These are phyloP conservation scores for Epizoanthus ramosus DNA, from an alignment of 92 coral and sea anemone genomes.

Conservation along the genomic window DNA sequence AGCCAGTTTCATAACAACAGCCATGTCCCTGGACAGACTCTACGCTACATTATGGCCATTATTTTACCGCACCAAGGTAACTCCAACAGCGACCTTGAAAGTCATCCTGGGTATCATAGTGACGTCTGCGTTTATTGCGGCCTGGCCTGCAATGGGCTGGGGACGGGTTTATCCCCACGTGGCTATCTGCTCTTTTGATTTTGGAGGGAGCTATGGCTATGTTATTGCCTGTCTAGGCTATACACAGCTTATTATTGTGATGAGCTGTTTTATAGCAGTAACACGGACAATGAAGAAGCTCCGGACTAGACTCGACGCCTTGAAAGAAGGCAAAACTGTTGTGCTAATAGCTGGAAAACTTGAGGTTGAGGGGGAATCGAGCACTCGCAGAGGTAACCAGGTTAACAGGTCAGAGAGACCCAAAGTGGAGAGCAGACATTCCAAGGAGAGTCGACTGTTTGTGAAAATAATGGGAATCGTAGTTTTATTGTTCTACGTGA, in stretches of 20 bases:
- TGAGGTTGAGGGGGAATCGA: slow-evolving; percentile 13
- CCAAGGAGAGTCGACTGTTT: slow-evolving; percentile 61
- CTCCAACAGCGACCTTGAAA: slow-evolving; percentile 6
- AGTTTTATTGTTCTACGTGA: slow-evolving; percentile 56
- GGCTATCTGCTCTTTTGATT: slow-evolving; percentile 61
- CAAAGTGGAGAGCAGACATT: slow-evolving; percentile 15
- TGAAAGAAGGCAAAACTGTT: slow-evolving; percentile 42
- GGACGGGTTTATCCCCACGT: slow-evolving; percentile 49
- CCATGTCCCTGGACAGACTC: slow-evolving; percentile 53
- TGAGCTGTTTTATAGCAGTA: slow-evolving; percentile 54
- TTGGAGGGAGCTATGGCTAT: slow-evolving; percentile 53
- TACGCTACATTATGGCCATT: slow-evolving; percentile 48
- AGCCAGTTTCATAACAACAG: slow-evolving; percentile 52
- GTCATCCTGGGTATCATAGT: slow-evolving; percentile 25
- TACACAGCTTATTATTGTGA: slow-evolving; percentile 46
- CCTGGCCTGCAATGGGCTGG: slow-evolving; percentile 66
- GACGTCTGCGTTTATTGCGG: slow-evolving; percentile 58
- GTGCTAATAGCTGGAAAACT: slow-evolving; percentile 48
- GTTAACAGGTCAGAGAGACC: background rate
- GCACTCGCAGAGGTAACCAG: background rate
- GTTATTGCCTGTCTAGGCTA: slow-evolving; percentile 56
- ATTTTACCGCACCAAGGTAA: slow-evolving; percentile 56
- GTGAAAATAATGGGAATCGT: slow-evolving; percentile 54
- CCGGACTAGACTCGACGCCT: slow-evolving; percentile 23
- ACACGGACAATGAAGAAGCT: slow-evolving; percentile 43